phyloP scores from a whole-genome alignment of 2,888 invertebrate genomes.

The Aporophyla nigra region DNA sequence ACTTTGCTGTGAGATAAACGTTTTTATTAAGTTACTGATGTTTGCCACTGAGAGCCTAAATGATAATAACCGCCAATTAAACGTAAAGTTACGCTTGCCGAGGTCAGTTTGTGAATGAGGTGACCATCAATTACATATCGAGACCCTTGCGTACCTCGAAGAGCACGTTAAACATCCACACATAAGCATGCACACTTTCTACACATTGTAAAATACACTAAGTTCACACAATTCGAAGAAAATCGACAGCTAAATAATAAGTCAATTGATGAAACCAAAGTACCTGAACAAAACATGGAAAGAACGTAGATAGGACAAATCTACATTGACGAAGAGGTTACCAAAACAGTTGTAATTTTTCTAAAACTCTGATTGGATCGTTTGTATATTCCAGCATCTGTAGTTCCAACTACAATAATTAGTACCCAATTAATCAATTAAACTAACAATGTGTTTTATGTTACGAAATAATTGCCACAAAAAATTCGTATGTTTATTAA shows the following conservation, averaged over 20 bases:
- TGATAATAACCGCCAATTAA: not conserved
- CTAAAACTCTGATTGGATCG: not conserved
- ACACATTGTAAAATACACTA: too few species aligned
- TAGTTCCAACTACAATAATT: not conserved
- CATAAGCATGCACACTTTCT: too few species aligned
- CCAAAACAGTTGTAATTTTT: not conserved
- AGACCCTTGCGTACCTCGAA: not conserved
- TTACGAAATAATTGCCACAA: slow-evolving; percentile 18
- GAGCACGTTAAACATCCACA: not conserved
- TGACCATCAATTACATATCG: too few species aligned
- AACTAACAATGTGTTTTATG: slow-evolving; percentile 11
- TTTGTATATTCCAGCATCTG: not conserved
- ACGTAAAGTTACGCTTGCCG: too few species aligned
- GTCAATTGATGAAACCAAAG: too few species aligned
- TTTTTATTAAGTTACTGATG: not conserved
- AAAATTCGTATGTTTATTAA: slow-evolving; percentile 22
- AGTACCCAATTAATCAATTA: slow-evolving; percentile 35
- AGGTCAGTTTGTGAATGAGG: not conserved
- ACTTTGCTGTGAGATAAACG: not conserved
- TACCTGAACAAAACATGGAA: not conserved
- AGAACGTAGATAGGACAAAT: not conserved
- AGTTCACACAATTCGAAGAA: too few species aligned
- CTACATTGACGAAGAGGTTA: not conserved
- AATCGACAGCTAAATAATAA: too few species aligned
- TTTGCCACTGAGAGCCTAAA: not conserved